These are phyloP conservation scores for Perca flavescens DNA, from an alignment of 2,113 vertebrate genomes.

Conservation along the genomic window DNA sequence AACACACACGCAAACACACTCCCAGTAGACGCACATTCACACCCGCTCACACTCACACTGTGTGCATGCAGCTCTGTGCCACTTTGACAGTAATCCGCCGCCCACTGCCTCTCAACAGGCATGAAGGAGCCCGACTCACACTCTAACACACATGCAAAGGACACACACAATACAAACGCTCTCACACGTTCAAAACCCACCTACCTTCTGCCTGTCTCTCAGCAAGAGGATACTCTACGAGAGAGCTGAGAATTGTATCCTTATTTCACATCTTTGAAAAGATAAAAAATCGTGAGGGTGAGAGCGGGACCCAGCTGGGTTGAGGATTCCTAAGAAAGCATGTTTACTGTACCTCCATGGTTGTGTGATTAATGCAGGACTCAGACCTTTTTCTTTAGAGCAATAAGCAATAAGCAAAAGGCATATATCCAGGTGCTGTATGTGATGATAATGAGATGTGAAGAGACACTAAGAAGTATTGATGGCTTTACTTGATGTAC, in stretches of 20 bases:
- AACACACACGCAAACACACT: slow-evolving; percentile 40
- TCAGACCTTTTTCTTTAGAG: not conserved
- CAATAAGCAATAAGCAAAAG: not conserved
- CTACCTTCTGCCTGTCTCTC: slow-evolving; percentile 78
- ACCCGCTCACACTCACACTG: slow-evolving; percentile 46
- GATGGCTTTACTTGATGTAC: slow-evolving; percentile 13
- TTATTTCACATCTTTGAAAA: slow-evolving; percentile 62
- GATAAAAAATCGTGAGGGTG: slow-evolving; percentile 27
- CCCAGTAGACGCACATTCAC: slow-evolving; percentile 40
- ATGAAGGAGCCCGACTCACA: slow-evolving; percentile 73
- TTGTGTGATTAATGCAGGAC: slow-evolving; percentile 37
- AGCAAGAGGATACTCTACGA: slow-evolving; percentile 53
- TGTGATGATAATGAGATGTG: slow-evolving; percentile 11
- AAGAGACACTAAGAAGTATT: not conserved
- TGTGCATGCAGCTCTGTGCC: slow-evolving; percentile 65
- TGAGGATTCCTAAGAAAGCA: slow-evolving; percentile 47
- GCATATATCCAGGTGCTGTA: slow-evolving; percentile 10
- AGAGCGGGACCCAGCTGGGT: slow-evolving; percentile 45
- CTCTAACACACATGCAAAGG: slow-evolving; percentile 60
- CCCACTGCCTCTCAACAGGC: slow-evolving; percentile 79
- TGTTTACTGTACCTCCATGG: slow-evolving; percentile 36
- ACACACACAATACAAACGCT: slow-evolving; percentile 66
- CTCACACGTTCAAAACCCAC: slow-evolving; percentile 75
- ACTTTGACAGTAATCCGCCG: slow-evolving; percentile 80
- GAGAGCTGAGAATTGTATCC: slow-evolving; percentile 48